Evolutionary conservation across 2,888 invertebrate genomes (phyloP).

Genomic region (Ctenicera cuprea): DNA sequence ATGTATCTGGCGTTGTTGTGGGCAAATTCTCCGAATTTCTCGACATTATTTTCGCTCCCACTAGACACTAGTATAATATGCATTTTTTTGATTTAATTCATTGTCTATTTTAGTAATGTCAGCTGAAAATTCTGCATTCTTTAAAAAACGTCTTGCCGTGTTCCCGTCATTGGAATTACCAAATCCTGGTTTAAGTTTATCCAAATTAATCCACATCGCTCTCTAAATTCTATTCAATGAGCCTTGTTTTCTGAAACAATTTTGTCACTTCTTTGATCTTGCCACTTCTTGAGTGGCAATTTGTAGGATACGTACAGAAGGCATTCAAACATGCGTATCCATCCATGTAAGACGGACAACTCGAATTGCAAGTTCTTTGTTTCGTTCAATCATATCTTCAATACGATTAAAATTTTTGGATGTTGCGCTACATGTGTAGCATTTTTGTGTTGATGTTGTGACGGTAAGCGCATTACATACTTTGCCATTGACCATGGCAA

Average conservation of each 20-base stretch:
- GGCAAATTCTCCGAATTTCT: slow-evolving; percentile 43
- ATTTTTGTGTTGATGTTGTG: too few species aligned
- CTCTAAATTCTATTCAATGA: neutral
- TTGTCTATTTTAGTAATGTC: slow-evolving; percentile 47
- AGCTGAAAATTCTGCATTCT: slow-evolving; percentile 40
- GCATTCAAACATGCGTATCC: too few species aligned
- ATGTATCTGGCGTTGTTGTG: slow-evolving; percentile 43
- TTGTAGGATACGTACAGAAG: slow-evolving; percentile 57
- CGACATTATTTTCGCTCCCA: slow-evolving; percentile 42
- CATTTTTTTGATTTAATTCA: slow-evolving; percentile 47
- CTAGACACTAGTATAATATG: slow-evolving; percentile 44
- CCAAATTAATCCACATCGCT: neutral
- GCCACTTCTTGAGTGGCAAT: slow-evolving; percentile 55
- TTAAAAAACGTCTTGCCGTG: slow-evolving; percentile 43
- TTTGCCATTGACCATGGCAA: too few species aligned
- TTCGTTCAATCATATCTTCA: too few species aligned
- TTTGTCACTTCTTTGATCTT: slow-evolving; percentile 54
- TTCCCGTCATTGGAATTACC: slow-evolving; percentile 50
- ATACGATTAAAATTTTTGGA: too few species aligned
- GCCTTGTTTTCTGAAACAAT: slow-evolving; percentile 44
- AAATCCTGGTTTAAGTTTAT: slow-evolving; percentile 40
- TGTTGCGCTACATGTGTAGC: too few species aligned
- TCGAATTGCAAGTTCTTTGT: too few species aligned
- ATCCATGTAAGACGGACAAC: too few species aligned
- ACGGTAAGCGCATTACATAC: too few species aligned